These are phyloP conservation scores for Neolamprologus sp. DNA, from an alignment of 2,113 vertebrate genomes.

Conservation along the genomic window DNA sequence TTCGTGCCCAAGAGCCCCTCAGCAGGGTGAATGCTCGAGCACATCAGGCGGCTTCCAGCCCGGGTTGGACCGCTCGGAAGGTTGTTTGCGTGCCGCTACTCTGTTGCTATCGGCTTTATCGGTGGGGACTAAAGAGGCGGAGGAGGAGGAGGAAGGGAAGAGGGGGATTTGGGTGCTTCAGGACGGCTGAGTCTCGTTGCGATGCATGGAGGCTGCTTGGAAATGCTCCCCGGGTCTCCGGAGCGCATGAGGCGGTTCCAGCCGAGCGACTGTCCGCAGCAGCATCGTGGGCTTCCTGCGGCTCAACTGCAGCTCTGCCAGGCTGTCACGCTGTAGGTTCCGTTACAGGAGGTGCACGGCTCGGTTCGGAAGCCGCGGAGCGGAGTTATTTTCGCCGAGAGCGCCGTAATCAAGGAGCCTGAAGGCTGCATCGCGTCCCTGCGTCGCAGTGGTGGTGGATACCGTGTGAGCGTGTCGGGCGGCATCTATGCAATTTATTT, in stretches of 20 bases:
- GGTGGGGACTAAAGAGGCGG: neutral
- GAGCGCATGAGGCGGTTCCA: conserved; percentile 26
- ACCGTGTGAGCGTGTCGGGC: neutral
- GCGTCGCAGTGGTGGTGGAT: neutral
- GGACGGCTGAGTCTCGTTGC: neutral
- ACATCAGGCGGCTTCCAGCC: neutral
- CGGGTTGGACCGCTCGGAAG: neutral
- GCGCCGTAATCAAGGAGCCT: neutral
- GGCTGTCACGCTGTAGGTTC: neutral
- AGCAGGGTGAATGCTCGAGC: neutral
- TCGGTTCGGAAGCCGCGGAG: neutral
- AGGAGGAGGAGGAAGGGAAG: neutral
- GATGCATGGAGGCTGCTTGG: conserved; percentile 37
- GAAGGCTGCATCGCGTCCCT: neutral
- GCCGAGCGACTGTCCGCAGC: neutral
- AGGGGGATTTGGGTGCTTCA: neutral
- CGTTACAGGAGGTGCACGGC: neutral
- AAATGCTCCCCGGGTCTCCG: conserved; percentile 29
- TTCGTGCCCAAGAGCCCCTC: neutral
- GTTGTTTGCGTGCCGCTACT: neutral
- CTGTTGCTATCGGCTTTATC: neutral
- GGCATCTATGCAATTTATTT: conserved; percentile 36
- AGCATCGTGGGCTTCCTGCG: conserved; percentile 2
- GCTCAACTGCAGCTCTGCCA: conserved; percentile 5
- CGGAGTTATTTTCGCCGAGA: neutral